Base-by-base conservation (phyloP, 2,113 vertebrate species). In the Ceyx melanurus region DNA sequence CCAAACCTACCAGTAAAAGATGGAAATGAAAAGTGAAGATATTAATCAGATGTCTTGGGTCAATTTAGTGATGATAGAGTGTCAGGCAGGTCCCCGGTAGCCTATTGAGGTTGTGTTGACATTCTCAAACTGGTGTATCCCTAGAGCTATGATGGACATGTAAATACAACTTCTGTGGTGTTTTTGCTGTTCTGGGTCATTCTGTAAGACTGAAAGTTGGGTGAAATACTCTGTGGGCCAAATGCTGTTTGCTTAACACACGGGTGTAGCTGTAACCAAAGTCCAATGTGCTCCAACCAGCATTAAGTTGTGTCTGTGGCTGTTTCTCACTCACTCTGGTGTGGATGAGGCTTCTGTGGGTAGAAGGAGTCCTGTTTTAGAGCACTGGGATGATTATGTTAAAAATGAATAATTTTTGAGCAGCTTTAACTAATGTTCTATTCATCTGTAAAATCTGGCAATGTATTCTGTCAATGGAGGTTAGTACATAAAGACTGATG, bases 401-500 rank as follows among this genome's bases (percentile, higher is more conserved):
- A 62, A 76, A 70, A 94, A 85, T 33, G 21, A 82, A 37, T 67
- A 85, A 67, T 91, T 91, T 80, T 16, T 37, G 75, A 87, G 64
- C 54, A n/a, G 42, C 85, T 87, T 89, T 73, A 92, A 89, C 13
- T 53, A 84, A 71, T 71, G 46, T 93, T 91, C 66, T 79, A 66
- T 92, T 91, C 74, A 91, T 93, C 84, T 93, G 67, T 89, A 72
- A 84, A 76, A 79, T 86, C 87, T 87, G 78, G 75, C 82, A 80
- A 77, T 82, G 54, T 42, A 15, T 82, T 89, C 91, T 91, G 74
- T 89, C 83, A 85, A 29, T 91, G 64, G 89, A 79, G 80, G 86
- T 89, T 95, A 62, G 91, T 82, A 62, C 67, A 80, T 86, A 80
- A 76, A 93, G 82, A 82, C 75, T 87, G 92, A 82, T 84, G 91